Conservation (phyloP, 2,888 invertebrate genomes). For the Tridacna crocea region DNA sequence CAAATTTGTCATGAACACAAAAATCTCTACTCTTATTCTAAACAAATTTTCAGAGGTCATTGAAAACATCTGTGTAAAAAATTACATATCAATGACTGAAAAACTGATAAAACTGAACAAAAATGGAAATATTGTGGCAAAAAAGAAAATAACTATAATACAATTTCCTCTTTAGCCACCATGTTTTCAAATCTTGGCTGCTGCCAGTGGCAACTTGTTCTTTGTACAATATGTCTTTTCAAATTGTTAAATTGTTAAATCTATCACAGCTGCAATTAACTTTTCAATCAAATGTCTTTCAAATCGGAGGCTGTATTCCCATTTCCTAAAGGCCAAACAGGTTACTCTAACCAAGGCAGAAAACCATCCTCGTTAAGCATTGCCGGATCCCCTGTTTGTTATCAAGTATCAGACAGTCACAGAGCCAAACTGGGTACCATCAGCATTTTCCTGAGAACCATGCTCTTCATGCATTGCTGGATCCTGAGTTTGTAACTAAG, state of each 20-base stretch:
- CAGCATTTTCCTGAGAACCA: background rate
- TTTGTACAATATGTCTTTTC: background rate
- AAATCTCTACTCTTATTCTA: background rate
- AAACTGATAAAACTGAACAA: background rate
- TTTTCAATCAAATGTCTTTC: too few species aligned
- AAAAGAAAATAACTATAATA: background rate
- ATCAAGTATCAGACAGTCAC: background rate
- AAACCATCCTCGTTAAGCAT: background rate
- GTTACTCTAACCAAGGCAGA: too few species aligned
- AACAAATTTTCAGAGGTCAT: background rate
- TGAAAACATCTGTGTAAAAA: background rate
- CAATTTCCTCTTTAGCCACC: background rate
- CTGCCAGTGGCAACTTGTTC: background rate
- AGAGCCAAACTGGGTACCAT: background rate
- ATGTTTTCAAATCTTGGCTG: background rate
- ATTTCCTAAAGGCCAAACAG: too few species aligned
- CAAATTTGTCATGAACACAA: too few species aligned
- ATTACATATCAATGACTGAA: background rate
- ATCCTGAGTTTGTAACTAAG: conserved; percentile 57
- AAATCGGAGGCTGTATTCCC: too few species aligned
- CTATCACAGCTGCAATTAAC: too few species aligned
- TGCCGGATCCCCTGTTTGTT: background rate
- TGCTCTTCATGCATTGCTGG: conserved; percentile 57
- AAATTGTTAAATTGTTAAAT: background rate
- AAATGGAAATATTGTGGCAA: background rate